Percentiles rank a stretch among this genome's conserved stretches.
Conservation (phyloP, 2,888 invertebrate genomes). For the Oxycera nigricornis region DNA sequence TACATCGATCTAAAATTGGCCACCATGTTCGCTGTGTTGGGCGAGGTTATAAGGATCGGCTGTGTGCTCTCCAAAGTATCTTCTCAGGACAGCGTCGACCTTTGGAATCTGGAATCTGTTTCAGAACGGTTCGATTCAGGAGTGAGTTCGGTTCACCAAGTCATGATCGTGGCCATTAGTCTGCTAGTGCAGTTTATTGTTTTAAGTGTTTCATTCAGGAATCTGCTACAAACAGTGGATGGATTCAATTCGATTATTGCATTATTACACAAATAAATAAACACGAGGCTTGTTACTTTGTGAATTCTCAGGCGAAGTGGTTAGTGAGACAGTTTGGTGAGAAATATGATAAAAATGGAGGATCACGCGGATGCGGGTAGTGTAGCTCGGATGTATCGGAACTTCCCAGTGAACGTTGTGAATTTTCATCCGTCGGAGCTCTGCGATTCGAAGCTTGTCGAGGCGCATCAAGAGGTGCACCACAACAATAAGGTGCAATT, state of each 20-base stretch:
- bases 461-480: slow-evolving; percentile 44
- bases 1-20: too few relatives aligned
- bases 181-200: slow-evolving; percentile 24
- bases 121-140: slow-evolving; percentile 6
- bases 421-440: slow-evolving; percentile 51
- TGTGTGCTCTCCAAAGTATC: neutral
- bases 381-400: slow-evolving; percentile 52
- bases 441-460: slow-evolving; percentile 47
- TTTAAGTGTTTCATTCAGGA: slow-evolving; percentile 7
- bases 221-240: slow-evolving; percentile 5
- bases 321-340: neutral
- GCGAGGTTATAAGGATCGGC: slow-evolving; percentile 21
- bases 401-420: slow-evolving; percentile 50
- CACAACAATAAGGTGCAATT: slow-evolving; percentile 9
- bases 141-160: slow-evolving; percentile 12
- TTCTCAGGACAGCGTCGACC: neutral
- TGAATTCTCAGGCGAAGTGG: slow-evolving; percentile 19
- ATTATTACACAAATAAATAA: slow-evolving; percentile 9
- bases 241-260: slow-evolving; percentile 19
- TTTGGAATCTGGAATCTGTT: neutral
- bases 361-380: slow-evolving; percentile 45
- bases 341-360: slow-evolving; percentile 47
- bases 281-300: neutral
- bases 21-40: slow-evolving; percentile 8
- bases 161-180: neutral